Percentiles rank a stretch among this genome's conserved stretches.
Evolutionary conservation across 2,888 invertebrate genomes (phyloP).

Genomic region (Eurytoma californica): DNA sequence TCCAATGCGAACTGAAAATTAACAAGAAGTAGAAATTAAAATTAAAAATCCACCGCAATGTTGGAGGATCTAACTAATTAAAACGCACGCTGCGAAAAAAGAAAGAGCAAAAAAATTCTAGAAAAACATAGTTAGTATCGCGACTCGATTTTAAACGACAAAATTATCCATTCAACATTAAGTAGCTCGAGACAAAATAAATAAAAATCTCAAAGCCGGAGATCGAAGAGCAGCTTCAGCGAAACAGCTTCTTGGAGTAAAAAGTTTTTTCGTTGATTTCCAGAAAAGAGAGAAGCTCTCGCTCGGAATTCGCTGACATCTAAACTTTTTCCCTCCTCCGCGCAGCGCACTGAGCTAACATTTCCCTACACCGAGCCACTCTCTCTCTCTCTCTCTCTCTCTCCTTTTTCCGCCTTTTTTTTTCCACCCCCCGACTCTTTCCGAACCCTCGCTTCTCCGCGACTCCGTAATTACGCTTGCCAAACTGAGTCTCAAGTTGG

Average conservation of each 20-base stretch:
- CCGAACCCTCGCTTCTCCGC: not conserved
- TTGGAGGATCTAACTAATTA: not conserved
- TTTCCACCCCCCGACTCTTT: not conserved
- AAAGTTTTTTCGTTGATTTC: conserved; percentile 37
- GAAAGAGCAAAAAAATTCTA: not conserved
- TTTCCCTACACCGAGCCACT: conserved; percentile 4
- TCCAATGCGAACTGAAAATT: not conserved
- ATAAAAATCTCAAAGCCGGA: conserved; percentile 8
- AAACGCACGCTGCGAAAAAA: not conserved
- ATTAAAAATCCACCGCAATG: not conserved
- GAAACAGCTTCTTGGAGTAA: conserved; percentile 15
- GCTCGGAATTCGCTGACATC: conserved; percentile 26
- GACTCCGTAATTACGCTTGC: conserved; percentile 28
- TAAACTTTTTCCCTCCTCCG: conserved; percentile 15
- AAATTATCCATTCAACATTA: conserved; percentile 12
- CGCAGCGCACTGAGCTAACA: not conserved
- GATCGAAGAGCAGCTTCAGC: not conserved
- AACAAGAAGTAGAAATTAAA: conserved; percentile 1
- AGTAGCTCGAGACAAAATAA: conserved; percentile 21
- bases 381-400: not conserved
- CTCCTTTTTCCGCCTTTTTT: not conserved
- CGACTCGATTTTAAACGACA: no score
- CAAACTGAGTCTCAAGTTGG: conserved; percentile 26
- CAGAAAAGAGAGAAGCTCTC: conserved; percentile 19
- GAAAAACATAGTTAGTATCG: not conserved